phyloP scores from a whole-genome alignment of 2,113 vertebrate species.

The Dicentrarchus labrax region DNA sequence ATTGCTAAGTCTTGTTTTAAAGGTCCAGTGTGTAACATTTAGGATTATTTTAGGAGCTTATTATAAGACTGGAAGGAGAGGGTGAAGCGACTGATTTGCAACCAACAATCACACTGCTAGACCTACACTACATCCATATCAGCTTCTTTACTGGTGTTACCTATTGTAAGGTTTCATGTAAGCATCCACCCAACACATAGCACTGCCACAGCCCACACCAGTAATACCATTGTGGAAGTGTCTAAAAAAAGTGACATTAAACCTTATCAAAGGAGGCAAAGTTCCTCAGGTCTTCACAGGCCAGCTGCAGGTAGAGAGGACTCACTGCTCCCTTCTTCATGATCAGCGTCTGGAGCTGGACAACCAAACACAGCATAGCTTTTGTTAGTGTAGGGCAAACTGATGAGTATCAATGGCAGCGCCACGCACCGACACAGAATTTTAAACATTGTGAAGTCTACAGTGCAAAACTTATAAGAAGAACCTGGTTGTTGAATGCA shows the following conservation, averaged over 20 bases:
- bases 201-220: neutral
- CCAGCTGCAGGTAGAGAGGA: slow-evolving; percentile 89
- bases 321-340: slow-evolving; percentile 88
- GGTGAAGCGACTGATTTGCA: too few species aligned
- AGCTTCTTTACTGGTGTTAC: neutral
- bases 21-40: too few species aligned
- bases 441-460: neutral
- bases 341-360: slow-evolving; percentile 88
- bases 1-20: too few species aligned
- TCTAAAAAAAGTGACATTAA: neutral
- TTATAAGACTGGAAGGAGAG: too few species aligned
- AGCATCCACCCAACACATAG: neutral
- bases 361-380: slow-evolving; percentile 14
- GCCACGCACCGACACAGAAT: neutral
- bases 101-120: too few species aligned
- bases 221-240: neutral
- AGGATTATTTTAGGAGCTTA: too few species aligned
- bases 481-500: slow-evolving; percentile 93
- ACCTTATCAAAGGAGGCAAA: slow-evolving; percentile 91
- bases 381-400: neutral
- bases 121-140: neutral
- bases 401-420: neutral
- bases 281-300: slow-evolving; percentile 89
- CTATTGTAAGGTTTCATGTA: neutral
- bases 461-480: neutral